Evolutionary conservation across 2,888 invertebrate species (phyloP).

Genomic region (Anthophora plumipes): DNA sequence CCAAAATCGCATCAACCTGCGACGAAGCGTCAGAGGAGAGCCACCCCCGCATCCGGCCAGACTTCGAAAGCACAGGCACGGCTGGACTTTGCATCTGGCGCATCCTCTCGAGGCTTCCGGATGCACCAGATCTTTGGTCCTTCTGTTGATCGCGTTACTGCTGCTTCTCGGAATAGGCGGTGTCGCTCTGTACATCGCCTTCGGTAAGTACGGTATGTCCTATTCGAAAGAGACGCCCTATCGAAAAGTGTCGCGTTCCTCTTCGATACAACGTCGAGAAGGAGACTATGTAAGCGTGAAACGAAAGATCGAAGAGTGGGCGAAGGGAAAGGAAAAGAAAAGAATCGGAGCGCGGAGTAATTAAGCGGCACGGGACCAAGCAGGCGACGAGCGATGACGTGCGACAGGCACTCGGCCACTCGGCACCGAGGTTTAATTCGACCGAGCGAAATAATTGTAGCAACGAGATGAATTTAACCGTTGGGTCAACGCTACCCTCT

Average conservation of each 20-base stretch:
- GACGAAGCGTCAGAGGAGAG: slow-evolving; percentile 81
- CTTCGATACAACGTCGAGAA: no score
- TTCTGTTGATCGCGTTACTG: slow-evolving; percentile 77
- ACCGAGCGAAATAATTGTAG: slow-evolving; percentile 52
- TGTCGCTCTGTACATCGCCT: slow-evolving; percentile 81
- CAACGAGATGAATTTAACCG: slow-evolving; percentile 61
- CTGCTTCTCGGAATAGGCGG: slow-evolving; percentile 80
- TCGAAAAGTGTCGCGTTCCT: background rate
- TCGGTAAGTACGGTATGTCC: slow-evolving; percentile 75
- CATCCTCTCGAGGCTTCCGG: slow-evolving; percentile 76
- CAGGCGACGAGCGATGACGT: no score
- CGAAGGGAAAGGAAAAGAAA: background rate
- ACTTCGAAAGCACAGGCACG: slow-evolving; percentile 81
- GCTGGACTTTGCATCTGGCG: slow-evolving; percentile 82
- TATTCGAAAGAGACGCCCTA: no score
- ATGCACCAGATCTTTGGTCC: slow-evolving; percentile 78
- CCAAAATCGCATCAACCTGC: slow-evolving; percentile 81
- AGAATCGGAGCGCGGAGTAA: slow-evolving; percentile 16
- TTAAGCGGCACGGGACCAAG: slow-evolving; percentile 17
- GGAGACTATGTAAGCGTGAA: no score
- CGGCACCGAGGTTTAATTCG: slow-evolving; percentile 53
- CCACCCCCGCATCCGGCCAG: slow-evolving; percentile 81
- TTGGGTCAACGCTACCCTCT: slow-evolving; percentile 50
- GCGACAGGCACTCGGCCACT: slow-evolving; percentile 3
- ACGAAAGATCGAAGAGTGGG: background rate